Percentiles rank a stretch among this genome's conserved stretches.
Evolutionary conservation across 2,113 vertebrate species (phyloP).

Genomic region (Scomber japonicus): DNA sequence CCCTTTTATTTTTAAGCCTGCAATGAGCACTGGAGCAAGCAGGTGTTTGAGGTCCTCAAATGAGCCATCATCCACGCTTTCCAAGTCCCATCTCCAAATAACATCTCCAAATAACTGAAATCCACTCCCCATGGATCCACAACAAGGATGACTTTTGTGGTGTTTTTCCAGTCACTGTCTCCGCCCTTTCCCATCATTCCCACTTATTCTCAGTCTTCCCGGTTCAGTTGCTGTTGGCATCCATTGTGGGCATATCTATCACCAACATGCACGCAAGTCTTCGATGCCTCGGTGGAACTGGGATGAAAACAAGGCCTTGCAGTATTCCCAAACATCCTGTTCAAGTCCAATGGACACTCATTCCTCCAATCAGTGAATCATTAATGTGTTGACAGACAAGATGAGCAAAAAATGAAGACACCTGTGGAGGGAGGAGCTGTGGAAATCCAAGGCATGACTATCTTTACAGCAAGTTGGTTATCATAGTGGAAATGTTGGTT

Average conservation of each 20-base stretch:
- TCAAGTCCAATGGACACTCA: conserved; percentile 28
- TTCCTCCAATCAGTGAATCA: conserved; percentile 58
- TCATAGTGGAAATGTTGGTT: conserved; percentile 5
- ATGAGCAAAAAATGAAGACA: conserved; percentile 51
- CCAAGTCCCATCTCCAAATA: conserved; percentile 8
- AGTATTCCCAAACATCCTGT: conserved; percentile 69
- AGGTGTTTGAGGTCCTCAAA: conserved; percentile 71
- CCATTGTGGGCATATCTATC: conserved; percentile 45
- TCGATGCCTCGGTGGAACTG: conserved; percentile 35
- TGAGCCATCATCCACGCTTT: conserved; percentile 48
- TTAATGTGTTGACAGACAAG: conserved; percentile 67
- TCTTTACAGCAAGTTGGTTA: conserved; percentile 39
- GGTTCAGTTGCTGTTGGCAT: conserved; percentile 39
- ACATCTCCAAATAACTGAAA: conserved; percentile 13
- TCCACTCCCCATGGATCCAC: conserved; percentile 22
- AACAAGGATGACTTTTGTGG: conserved; percentile 16
- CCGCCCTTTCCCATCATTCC: conserved; percentile 29
- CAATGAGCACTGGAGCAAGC: conserved; percentile 27
- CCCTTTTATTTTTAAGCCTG: conserved; percentile 20
- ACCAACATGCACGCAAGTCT: conserved; percentile 31
- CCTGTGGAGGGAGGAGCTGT: conserved; percentile 63
- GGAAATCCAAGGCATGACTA: conserved; percentile 44
- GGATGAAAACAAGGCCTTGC: conserved; percentile 64
- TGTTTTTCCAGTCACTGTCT: conserved; percentile 38
- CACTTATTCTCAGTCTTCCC: conserved; percentile 24